Conservation (phyloP, 2,797 vertebrate genomes). For the Hapalemur alaotrensis region DNA sequence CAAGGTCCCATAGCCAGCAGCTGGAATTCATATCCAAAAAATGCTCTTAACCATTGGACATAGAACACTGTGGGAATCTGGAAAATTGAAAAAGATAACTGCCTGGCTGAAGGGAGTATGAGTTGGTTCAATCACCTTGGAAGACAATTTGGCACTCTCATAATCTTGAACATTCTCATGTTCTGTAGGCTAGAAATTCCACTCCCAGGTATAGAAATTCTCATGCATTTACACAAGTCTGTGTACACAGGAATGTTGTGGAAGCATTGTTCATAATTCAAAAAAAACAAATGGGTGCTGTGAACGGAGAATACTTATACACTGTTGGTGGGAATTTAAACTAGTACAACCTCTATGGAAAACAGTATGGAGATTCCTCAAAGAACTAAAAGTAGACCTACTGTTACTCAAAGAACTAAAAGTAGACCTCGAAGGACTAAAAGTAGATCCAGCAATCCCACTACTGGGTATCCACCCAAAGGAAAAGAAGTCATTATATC, state of each 20-base stretch:
- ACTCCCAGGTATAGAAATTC: not conserved
- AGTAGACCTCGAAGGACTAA: no score
- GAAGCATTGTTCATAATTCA: not conserved
- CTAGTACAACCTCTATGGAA: no score
- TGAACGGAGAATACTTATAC: no score
- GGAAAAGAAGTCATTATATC: not conserved
- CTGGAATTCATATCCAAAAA: not conserved
- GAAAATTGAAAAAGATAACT: not conserved
- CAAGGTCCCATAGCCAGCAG: not conserved
- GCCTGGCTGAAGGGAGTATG: not conserved
- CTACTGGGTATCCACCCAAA: not conserved
- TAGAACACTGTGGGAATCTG: not conserved
- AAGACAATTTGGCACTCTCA: not conserved
- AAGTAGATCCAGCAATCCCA: not conserved
- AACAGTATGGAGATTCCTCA: not conserved
- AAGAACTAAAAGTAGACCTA: not conserved
- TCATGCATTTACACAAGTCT: not conserved
- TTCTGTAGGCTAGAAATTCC: not conserved
- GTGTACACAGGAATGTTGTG: not conserved
- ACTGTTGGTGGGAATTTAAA: no score
- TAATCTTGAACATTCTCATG: not conserved
- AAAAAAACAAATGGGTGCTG: not conserved
- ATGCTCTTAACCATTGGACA: not conserved
- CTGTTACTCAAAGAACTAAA: not conserved
- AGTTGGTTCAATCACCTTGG: not conserved